phyloP scores from a whole-genome alignment of 1,140 invertebrate species.

The Nymphalis io region DNA sequence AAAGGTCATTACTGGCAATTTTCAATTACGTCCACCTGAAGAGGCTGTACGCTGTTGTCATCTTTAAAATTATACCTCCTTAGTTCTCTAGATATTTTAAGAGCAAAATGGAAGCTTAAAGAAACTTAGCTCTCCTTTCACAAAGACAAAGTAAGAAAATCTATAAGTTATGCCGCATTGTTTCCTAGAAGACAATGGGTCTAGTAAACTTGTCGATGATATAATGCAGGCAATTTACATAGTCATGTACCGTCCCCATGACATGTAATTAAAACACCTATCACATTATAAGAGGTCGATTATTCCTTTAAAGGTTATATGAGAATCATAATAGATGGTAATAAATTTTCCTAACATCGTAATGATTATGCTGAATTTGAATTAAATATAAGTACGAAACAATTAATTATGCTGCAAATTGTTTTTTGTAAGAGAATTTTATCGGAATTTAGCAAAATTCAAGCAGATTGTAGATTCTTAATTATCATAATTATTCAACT shows the following conservation, averaged over 20 bases:
- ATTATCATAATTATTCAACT: no score
- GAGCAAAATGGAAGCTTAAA: slow-evolving; percentile 38
- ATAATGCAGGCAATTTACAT: slow-evolving; percentile 32
- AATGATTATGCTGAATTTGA: neutral
- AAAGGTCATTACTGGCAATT: slow-evolving; percentile 51
- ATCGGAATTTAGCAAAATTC: neutral
- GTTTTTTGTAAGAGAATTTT: neutral
- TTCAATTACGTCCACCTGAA: slow-evolving; percentile 53
- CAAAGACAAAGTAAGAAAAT: slow-evolving; percentile 43
- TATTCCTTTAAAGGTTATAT: slow-evolving; percentile 32
- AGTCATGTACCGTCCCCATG: slow-evolving; percentile 29
- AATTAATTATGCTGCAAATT: no score
- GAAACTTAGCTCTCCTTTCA: slow-evolving; percentile 32
- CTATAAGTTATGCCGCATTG: slow-evolving; percentile 42
- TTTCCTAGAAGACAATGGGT: slow-evolving; percentile 39
- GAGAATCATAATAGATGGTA: neutral
- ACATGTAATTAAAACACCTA: slow-evolving; percentile 34
- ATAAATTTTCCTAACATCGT: neutral
- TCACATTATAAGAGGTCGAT: slow-evolving; percentile 30
- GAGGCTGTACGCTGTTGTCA: slow-evolving; percentile 50
- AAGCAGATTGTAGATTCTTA: neutral
- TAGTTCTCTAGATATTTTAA: slow-evolving; percentile 35
- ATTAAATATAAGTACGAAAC: neutral
- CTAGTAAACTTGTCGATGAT: slow-evolving; percentile 29
- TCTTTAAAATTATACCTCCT: slow-evolving; percentile 57